Base-by-base conservation (phyloP, 64 coral and sea anemone genomes). In the Pocillopora verrucosa region DNA sequence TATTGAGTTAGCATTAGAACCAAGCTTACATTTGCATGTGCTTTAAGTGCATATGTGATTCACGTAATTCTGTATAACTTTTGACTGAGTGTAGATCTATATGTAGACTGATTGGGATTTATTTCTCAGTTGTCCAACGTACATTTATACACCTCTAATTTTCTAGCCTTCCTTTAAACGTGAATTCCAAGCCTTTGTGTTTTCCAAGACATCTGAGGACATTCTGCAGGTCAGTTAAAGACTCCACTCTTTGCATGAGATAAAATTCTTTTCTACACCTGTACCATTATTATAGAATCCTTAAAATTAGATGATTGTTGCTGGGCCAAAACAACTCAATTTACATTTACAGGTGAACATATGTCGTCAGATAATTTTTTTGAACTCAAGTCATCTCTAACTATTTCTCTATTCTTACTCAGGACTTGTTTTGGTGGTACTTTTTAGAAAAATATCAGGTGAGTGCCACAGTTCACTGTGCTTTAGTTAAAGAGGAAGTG, bases 341-440 rank as follows among this genome's bases (percentile, higher is more conserved):
- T 7, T 51, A 51, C 41, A 51, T 4, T 51, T 51, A 51, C 3
- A 51, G 41, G 41, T 51, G 41, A 7, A 3, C 41, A 4, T 51
- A 51, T 51, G 7, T 51, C 41, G 1, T 51, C 41, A 51, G 41
- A 51, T 51, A 3, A 51, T 34, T 85, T 12, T 11, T 16, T 67
- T 65, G 11, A 68, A 24, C 0, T 19, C 61, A 11, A 19, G 16
- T 16, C 13, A n/a, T 30, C 59, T 17, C 13, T 13, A 65, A 34
- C 19, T 16, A 69, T 61, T 37, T 34, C 19, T 45, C 19, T 26
- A 11, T 79, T 92, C 34, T 78, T 58, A 67, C 78, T 6, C 80
- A 99, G 97, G 97, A 99, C 67, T 86, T 87, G 11, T 99, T 99
- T 36, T 99, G 97, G 97, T 99, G 97, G 97, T 99, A 93, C 78